phyloP scores from a whole-genome alignment of 2,888 invertebrate species.

The Cosmorhoe ocellata region DNA sequence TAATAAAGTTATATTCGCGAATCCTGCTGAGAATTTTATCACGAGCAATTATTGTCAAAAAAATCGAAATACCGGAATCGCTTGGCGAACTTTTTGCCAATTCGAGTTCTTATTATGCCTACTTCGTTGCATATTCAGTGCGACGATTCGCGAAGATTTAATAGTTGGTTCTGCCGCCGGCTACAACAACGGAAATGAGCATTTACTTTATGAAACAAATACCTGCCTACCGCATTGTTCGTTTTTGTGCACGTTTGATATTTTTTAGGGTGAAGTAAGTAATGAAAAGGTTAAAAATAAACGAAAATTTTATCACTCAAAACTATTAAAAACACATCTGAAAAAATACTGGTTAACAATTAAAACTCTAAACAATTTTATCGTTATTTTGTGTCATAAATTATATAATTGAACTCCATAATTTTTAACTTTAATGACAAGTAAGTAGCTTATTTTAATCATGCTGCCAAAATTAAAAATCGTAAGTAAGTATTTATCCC shows the following conservation, averaged over 20 bases:
- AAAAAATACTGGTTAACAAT: no score
- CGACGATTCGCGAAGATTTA: constrained; percentile 56
- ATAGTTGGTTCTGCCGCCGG: constrained; percentile 47
- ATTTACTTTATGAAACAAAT: constrained; percentile 59
- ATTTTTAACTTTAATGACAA: no score
- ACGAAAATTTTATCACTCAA: no score
- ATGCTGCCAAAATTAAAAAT: no score
- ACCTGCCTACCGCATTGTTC: constrained; percentile 47
- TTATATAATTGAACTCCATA: no score
- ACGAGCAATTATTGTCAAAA: constrained; percentile 35
- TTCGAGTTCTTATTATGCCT: constrained; percentile 42
- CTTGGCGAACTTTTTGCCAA: constrained; percentile 33
- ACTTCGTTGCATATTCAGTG: constrained; percentile 63
- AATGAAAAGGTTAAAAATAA: no score
- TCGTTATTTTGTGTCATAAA: no score
- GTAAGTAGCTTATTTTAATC: no score
- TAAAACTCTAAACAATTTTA: no score
- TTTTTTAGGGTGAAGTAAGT: no score
- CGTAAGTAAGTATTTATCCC: no score
- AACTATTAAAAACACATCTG: no score
- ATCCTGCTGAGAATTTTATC: constrained; percentile 37
- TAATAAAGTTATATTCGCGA: constrained; percentile 34
- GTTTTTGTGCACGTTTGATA: constrained; percentile 30
- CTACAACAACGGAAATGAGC: constrained; percentile 62
- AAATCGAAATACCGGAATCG: constrained; percentile 21